Percentiles rank a stretch among this genome's conserved stretches.
phyloP scores from a whole-genome alignment of 2,797 vertebrate genomes.

The Rhyacichthys aspro region DNA sequence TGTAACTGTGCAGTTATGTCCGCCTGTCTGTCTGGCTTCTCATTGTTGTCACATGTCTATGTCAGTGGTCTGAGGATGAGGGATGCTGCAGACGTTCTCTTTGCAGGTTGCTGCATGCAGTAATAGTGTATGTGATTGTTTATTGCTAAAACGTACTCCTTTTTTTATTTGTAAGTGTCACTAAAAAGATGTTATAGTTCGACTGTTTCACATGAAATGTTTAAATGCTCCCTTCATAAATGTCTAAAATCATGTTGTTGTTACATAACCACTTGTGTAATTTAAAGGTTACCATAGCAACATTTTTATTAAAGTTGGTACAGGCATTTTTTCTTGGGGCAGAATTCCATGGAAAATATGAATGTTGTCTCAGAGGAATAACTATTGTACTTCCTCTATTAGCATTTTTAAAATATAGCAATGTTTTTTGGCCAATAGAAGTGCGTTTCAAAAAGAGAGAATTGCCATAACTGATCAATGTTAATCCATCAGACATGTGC shows the following conservation, averaged over 20 bases:
- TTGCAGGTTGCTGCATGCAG: slow-evolving; percentile 36
- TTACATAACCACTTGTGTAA: slow-evolving; percentile 1
- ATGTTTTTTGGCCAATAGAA: neutral
- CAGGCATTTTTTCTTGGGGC: too few relatives aligned
- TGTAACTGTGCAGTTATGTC: slow-evolving; percentile 17
- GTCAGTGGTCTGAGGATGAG: slow-evolving; percentile 11
- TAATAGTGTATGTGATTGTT: neutral
- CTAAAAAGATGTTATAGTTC: too few relatives aligned
- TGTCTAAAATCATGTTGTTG: neutral
- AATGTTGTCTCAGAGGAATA: neutral
- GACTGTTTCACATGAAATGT: too few relatives aligned
- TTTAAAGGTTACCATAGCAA: too few relatives aligned
- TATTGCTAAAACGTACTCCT: too few relatives aligned
- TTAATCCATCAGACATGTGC: too few relatives aligned
- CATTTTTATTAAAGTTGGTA: neutral
- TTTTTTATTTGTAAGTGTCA: neutral
- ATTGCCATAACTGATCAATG: neutral
- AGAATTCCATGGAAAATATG: neutral
- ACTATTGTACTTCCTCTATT: neutral
- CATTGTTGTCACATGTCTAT: slow-evolving; percentile 6
- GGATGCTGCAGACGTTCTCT: slow-evolving; percentile 38
- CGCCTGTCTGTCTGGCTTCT: slow-evolving; percentile 2
- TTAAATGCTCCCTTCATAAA: neutral
- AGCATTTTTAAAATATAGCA: too few relatives aligned
- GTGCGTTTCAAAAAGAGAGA: neutral